Percentiles rank a stretch among this genome's conserved stretches.
phyloP scores from a whole-genome alignment of 2,888 invertebrate genomes.

The Choreutis nemorana region DNA sequence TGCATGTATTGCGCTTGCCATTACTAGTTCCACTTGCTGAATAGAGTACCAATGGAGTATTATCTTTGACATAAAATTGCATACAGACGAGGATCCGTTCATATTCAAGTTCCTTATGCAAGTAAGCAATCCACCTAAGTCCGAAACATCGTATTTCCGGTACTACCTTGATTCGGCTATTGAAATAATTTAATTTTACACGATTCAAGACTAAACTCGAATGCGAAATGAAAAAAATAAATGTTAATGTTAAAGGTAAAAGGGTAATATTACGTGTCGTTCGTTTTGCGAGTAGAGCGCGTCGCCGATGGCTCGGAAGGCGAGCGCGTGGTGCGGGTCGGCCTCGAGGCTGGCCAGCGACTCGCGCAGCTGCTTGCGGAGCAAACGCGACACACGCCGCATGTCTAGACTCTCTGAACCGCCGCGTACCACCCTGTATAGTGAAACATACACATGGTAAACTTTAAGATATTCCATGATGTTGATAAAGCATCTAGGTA shows the following conservation, averaged over 20 bases:
- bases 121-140: no score
- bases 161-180: no score
- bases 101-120: no score
- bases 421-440: conserved; percentile 19
- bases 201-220: not conserved
- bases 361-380: conserved; percentile 75
- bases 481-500: no score
- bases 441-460: no score
- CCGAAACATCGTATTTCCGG: no score
- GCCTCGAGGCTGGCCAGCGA: conserved; percentile 76
- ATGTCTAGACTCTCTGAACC: conserved; percentile 72
- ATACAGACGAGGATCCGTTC: no score
- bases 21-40: no score
- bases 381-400: conserved; percentile 75
- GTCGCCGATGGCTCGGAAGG: conserved; percentile 82
- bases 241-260: conserved; percentile 19
- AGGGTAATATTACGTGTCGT: conserved; percentile 78
- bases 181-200: conserved; percentile 3
- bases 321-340: conserved; percentile 78
- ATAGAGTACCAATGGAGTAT: no score
- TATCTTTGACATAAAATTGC: no score
- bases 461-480: no score
- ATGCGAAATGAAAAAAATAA: not conserved
- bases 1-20: no score
- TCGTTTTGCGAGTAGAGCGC: conserved; percentile 80